Conservation (phyloP, 2,888 invertebrate species). For the Dendrolimus pini region DNA sequence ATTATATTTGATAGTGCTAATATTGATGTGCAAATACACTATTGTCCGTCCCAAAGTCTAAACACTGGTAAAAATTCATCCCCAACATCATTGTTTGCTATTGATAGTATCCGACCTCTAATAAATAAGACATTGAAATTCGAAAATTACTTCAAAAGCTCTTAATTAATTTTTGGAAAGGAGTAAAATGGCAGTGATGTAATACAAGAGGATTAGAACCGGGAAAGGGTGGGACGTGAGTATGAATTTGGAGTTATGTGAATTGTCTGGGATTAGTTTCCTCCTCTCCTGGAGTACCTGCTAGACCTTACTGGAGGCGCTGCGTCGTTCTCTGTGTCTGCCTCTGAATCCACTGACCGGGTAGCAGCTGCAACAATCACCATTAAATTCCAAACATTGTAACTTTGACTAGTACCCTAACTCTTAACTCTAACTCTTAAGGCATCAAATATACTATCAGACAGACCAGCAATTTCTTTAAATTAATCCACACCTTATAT, state of each 20-base stretch:
- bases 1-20: no score
- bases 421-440: no score
- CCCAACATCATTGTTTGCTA: no score
- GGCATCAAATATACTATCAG: no score
- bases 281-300: constrained; percentile 49
- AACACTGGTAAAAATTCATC: no score
- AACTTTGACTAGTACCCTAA: background rate
- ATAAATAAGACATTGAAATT: no score
- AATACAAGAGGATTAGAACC: constrained; percentile 12
- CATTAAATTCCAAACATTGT: background rate
- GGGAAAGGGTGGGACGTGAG: constrained; percentile 15
- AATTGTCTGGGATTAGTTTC: constrained; percentile 28
- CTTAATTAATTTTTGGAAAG: background rate
- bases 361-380: constrained; percentile 38
- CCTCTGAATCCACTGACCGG: constrained; percentile 48
- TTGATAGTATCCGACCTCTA: no score
- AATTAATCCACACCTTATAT: no score
- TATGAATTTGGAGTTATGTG: constrained; percentile 2
- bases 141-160: no score
- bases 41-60: no score
- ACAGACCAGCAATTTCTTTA: no score
- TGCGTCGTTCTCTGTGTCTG: constrained; percentile 47
- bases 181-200: constrained; percentile 5
- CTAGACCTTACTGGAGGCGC: constrained; percentile 39
- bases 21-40: no score